Percentiles rank a stretch among this genome's conserved stretches.
Evolutionary conservation across 2,113 vertebrate genomes (phyloP).

Genomic region (Peromyscus maniculatus): DNA sequence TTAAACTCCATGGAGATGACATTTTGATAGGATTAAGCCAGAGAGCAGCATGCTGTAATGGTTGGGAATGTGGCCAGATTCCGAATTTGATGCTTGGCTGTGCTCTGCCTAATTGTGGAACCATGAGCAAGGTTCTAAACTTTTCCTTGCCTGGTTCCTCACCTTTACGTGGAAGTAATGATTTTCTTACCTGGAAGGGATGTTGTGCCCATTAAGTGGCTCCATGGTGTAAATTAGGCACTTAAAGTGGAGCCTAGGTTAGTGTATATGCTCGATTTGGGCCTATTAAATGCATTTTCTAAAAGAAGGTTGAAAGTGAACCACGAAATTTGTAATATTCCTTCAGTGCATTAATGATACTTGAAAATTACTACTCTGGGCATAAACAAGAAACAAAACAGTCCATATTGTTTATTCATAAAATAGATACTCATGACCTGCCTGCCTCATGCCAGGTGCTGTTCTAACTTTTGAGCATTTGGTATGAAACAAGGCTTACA

Average conservation of each 20-base stretch:
- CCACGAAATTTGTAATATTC: not conserved
- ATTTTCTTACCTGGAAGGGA: not conserved
- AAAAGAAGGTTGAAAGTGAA: conserved; percentile 24
- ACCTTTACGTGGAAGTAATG: not conserved
- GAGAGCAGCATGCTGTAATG: not conserved
- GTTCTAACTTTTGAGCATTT: not conserved
- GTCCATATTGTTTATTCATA: not conserved
- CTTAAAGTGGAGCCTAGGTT: conserved; percentile 9
- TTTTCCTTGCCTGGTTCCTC: conserved; percentile 1
- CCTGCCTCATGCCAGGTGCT: not conserved
- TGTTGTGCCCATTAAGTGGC: conserved; percentile 34
- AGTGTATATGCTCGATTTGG: not conserved
- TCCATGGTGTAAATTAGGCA: conserved; percentile 21
- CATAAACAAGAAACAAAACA: conserved; percentile 40
- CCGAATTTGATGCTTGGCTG: conserved; percentile 1
- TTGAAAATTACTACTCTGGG: conserved; percentile 39
- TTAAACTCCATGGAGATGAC: conserved; percentile 18
- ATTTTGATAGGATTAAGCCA: conserved; percentile 48
- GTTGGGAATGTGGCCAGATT: conserved; percentile 29
- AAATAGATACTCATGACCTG: not conserved
- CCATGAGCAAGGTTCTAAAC: not conserved
- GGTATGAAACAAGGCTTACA: not conserved
- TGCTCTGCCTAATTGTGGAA: not conserved
- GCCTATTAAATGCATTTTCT: conserved; percentile 12
- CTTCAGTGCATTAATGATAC: not conserved